Conservation (phyloP, 2,888 invertebrate species). For the Galeruca laticollis region DNA sequence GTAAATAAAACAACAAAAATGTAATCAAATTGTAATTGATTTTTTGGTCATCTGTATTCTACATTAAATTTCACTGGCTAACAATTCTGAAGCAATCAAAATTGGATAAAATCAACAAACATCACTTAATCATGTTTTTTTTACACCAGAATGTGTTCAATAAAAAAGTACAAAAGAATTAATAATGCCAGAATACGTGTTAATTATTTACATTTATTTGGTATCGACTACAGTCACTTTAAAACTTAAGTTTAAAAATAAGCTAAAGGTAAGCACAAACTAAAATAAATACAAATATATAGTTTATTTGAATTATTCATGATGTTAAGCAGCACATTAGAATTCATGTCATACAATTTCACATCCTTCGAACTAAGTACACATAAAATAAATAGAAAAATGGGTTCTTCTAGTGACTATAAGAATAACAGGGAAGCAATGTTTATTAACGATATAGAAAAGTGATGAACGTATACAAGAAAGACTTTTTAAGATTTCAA, state of each 20-base stretch:
- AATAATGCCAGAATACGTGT: constrained; percentile 30
- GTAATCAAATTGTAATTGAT: constrained; percentile 30
- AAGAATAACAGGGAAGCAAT: neutral
- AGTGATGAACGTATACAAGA: too few relatives aligned
- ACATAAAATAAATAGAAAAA: neutral
- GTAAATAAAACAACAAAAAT: constrained; percentile 15
- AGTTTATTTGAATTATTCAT: neutral
- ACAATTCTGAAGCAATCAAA: constrained; percentile 29
- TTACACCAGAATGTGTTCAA: constrained; percentile 19
- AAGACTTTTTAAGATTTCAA: too few relatives aligned
- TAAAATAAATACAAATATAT: neutral
- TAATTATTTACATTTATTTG: constrained; percentile 36
- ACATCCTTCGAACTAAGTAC: neutral
- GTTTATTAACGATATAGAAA: too few relatives aligned
- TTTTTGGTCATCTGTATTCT: constrained; percentile 34
- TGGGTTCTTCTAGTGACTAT: neutral
- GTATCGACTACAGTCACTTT: constrained; percentile 31
- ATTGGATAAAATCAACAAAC: constrained; percentile 19
- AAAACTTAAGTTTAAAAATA: neutral
- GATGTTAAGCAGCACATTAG: too few relatives aligned
- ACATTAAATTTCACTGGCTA: constrained; percentile 30
- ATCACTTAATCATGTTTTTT: constrained; percentile 4
- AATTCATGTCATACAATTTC: neutral
- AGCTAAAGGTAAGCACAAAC: neutral
- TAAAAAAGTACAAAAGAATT: constrained; percentile 37